Base-by-base conservation (phyloP, 2,888 invertebrate species). In the Allophyes oxyacanthae region DNA sequence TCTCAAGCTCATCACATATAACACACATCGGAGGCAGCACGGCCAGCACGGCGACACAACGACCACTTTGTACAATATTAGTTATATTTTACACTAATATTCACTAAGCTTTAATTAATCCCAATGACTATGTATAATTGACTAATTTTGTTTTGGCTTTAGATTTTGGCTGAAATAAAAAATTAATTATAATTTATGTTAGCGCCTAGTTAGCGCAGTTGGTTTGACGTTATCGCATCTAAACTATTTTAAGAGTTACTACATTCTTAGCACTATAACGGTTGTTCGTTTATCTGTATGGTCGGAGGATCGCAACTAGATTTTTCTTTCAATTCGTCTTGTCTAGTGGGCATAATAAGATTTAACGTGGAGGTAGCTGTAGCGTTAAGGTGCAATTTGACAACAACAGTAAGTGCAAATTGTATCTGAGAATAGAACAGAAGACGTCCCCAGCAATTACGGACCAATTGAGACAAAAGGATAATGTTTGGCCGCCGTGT, bases 381-480 rank as follows among this genome's bases (percentile, higher is more conserved):
- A n/a, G n/a, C n/a, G n/a, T 87, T 86, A 84, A 89, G 90, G 89
- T 91, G 90, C 88, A 90, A 91, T 91, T 92, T 89, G 85, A 84
- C 82, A 82, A 76, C 75, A 78, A 74, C 64, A 71, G 74, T 86
- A 87, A 91, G 91, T 90, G 92, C 87, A 89, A 93, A 91, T 89
- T 90, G 90, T 88, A 83, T 88, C 92, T 88, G 76, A 89, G 90
- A 92, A 92, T 92, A 92, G 92, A 88, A 84, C 82, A 73, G 83
- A 86, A 90, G 86, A 84, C 84, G 89, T 85, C 89, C 82, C 79
- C 85, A 83, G 75, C 93, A 92, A 94, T 94, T 94, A 91, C 91
- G 72, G 85, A 77, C 73, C 93, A 94, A 93, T 93, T 93, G 93
- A 92, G 86, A 90, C 92, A 90, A 92, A 90, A 94, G 93, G 92